Evolutionary conservation across 37 sponge, comb jelly and placozoan genomes (phyloP).

Genomic region (Oscarella lobularis): DNA sequence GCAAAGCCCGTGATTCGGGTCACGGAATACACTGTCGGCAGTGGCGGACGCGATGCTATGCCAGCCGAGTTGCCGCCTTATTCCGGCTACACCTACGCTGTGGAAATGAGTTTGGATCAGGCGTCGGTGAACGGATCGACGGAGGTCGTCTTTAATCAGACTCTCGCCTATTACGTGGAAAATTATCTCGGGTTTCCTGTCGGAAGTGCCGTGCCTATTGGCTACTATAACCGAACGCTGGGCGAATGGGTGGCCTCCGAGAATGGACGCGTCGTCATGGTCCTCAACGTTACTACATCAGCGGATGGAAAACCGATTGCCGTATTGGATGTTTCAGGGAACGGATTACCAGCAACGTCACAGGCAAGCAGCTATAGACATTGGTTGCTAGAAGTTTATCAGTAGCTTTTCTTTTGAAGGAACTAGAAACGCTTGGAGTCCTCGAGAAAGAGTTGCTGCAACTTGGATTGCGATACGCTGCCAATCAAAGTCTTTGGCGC

Average conservation of each 20-base stretch:
- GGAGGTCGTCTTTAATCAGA: background rate
- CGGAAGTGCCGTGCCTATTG: background rate
- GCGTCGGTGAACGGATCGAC: background rate
- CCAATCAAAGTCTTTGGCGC: background rate
- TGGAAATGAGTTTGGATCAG: background rate
- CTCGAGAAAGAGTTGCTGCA: background rate
- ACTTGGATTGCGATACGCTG: background rate
- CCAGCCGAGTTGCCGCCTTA: background rate
- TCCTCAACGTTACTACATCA: background rate
- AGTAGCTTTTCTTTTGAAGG: too few species aligned
- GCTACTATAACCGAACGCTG: background rate
- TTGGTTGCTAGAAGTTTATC: too few species aligned
- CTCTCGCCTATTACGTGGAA: background rate
- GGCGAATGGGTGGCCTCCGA: background rate
- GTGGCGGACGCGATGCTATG: background rate
- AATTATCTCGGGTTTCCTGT: slow-evolving; percentile 1
- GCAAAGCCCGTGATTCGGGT: background rate
- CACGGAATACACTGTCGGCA: background rate
- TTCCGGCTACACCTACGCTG: background rate
- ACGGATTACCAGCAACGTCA: background rate
- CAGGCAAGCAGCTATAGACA: too few species aligned
- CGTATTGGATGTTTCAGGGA: background rate
- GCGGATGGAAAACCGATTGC: too few species aligned
- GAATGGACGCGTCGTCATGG: background rate
- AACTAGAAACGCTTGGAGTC: background rate